Evolutionary conservation across 2,797 vertebrate species (phyloP), one percentile per base, ranked within the genome.

Genomic region (Hafferia zeledoni): DNA sequence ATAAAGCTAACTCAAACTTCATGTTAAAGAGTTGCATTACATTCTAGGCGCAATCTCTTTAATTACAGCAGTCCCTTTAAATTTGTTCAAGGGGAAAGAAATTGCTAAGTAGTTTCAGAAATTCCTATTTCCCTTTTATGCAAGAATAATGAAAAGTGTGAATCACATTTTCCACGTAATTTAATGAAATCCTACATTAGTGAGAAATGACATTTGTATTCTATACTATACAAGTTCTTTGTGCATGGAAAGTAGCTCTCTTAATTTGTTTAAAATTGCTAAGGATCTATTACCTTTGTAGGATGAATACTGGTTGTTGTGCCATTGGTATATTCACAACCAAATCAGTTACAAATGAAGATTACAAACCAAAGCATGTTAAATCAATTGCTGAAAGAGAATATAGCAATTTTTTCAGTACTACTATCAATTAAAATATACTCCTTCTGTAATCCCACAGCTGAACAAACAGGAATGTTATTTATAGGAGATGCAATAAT

Each of bases 401-500:
- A 69, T 69, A 19, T 22, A 41, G 5, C 13, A 4, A 41, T 28
- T 82, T 95, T 86, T 92, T 81, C 35, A 61, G 20, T 86, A 63
- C 23, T 57, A 43, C 23, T 80, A 65, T 93, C 60, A 86, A 83
- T 92, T 98, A 97, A 97, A 71, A 70, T 78, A 22, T 96, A 44
- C 69, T 87, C 44, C 77, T 97, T 97, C 96, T 98, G 25, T 96
- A 76, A 95, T 95, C 93, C 95, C 93, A 89, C 98, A 99, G 99
- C 99, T 46, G 98, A 99, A 98, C 99, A 98, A 97, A 98, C 98
- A 83, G 99, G 99, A 97, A 98, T 98, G 98, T 97, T 99, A 68
- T 99, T 99, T 96, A 98, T 99, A 81, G 99, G 99, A 75, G 99
- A 99, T 77, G 98, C 99, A 13, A 97, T 99, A 93, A 94, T 98